Evolutionary conservation across 2,888 invertebrate genomes (phyloP), one percentile per base, ranked within the genome.

Genomic region (Apotomis capreana): DNA sequence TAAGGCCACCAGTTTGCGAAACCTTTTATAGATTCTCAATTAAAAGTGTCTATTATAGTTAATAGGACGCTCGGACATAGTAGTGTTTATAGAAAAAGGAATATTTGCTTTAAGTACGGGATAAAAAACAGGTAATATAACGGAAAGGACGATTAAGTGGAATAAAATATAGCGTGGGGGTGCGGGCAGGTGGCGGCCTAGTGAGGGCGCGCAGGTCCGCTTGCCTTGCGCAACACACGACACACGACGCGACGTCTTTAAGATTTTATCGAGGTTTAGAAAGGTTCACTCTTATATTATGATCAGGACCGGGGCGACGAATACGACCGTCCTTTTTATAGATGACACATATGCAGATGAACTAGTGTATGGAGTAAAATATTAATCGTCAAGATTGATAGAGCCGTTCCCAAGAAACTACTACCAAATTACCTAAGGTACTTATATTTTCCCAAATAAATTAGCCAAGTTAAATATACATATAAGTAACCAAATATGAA

Each of bases 1-100:
- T 92, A 93, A 78, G 91, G 92, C 77, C 81, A 86, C 81, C 88
- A 86, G 87, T 91, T 90, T 87, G 90, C 92, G 87, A 92, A 93
- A 91, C 92, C 92, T 92, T 92, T 92, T 92, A 92, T 93, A 92
- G 92, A 91, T 91, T 92, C 91, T 90, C 91, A 92, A 93, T 93
- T 93, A 93, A 92, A 91, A 92, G 87, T 89, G 90, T 93, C 90
- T 92, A 92, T 92, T 92, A 92, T 90, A 89, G 89, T 88, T 92
- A 92, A 91, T 91, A 90, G 89, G 89, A 81, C 87, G 87, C 84
- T 84, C 85, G 84, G 87, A 87, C 89, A 82, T 80, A 87, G 87
- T 85, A 81, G 84, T 83, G 84, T 88, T 89, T 89, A 88, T 85
- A 88, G 89, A 87, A 89, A 65, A 90, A 86, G 86, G 89, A 89